A percentile compares a stretch with the other conserved stretches of the same genome.
Evolutionary conservation across 1,140 invertebrate genomes (phyloP).

Genomic region (Scaptomyza graminum): DNA sequence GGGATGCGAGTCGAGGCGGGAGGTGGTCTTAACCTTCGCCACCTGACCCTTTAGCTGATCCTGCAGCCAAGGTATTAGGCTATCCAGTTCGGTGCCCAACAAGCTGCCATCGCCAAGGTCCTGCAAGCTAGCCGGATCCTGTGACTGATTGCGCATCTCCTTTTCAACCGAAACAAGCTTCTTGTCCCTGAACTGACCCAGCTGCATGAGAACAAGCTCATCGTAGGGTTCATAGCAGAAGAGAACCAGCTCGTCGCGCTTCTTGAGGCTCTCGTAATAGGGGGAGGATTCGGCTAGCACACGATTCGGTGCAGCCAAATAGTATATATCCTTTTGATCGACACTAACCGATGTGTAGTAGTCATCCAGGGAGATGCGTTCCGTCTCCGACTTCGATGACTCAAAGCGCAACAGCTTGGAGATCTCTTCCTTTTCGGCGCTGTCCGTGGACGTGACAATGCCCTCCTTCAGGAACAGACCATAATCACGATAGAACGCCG

Average conservation of each 20-base stretch:
- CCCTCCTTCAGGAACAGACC: slow-evolving; percentile 97
- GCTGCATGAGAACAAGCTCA: slow-evolving; percentile 96
- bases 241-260: slow-evolving; percentile 94
- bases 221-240: slow-evolving; percentile 98
- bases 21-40: slow-evolving; percentile 91
- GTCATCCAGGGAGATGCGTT: slow-evolving; percentile 92
- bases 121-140: slow-evolving; percentile 85
- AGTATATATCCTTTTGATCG: slow-evolving; percentile 95
- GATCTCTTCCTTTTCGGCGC: slow-evolving; percentile 95
- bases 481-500: slow-evolving; percentile 96
- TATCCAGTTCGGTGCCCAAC: slow-evolving; percentile 89
- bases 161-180: slow-evolving; percentile 96
- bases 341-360: slow-evolving; percentile 92
- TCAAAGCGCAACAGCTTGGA: slow-evolving; percentile 96
- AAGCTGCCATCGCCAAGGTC: slow-evolving; percentile 87
- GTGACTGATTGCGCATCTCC: slow-evolving; percentile 91
- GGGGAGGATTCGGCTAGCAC: slow-evolving; percentile 95
- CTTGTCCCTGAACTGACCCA: slow-evolving; percentile 92
- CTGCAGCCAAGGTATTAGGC: slow-evolving; percentile 92
- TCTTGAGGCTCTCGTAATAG: slow-evolving; percentile 96
- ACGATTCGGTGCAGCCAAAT: slow-evolving; percentile 96
- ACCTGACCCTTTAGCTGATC: slow-evolving; percentile 91
- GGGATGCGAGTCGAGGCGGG: slow-evolving; percentile 93
- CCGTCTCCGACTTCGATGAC: slow-evolving; percentile 91
- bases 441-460: slow-evolving; percentile 92